Evolutionary conservation across 2,888 invertebrate genomes (phyloP), one percentile per base, ranked within the genome.

Genomic region (Mythimna albipuncta): DNA sequence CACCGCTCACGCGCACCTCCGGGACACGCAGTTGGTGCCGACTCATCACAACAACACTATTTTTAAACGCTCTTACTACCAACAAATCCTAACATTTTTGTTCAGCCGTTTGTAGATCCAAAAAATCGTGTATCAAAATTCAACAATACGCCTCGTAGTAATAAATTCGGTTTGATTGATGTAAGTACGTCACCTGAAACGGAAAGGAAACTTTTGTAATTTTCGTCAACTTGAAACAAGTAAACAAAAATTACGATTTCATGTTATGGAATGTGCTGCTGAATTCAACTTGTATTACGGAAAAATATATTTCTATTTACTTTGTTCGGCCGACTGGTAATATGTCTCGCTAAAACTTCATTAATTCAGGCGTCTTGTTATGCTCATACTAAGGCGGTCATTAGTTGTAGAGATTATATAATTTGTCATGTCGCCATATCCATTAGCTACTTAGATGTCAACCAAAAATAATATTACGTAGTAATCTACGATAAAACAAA

Each of bases 1-100:
- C 97, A 64, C 97, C 97, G 82, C 96, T 95, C 91, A 97, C 97
- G 93, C 97, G 97, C 91, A 97, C 92, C 96, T 97, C 97, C 86
- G 98, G 97, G 83, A 98, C 97, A 85, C 97, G 97, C 85, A 98
- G 95, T 90, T 96, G 96, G 89, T 96, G 91, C 50, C 93, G 87
- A 71, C 96, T 97, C 96, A 96, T 97, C 83, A 79, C 75, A 75
- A 82, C 19, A 85, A 88, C 84, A 97, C 98, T 98, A 69, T 47
- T 59, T 73, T 78, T 82, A 81, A 59, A 79, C 69, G 67, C 66
- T 58, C 63, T 69, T 38, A 38, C 13, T 47, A 76, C 94, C 74
- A 72, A 84, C 71, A 77, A 76, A 83, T 55, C 72, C 75, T 61
- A 86, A 80, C 83, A 78, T 84, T n/a, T 52, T 52, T 47, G 70